phyloP scores from a whole-genome alignment of 2,888 invertebrate genomes.

The Arctia plantaginis region DNA sequence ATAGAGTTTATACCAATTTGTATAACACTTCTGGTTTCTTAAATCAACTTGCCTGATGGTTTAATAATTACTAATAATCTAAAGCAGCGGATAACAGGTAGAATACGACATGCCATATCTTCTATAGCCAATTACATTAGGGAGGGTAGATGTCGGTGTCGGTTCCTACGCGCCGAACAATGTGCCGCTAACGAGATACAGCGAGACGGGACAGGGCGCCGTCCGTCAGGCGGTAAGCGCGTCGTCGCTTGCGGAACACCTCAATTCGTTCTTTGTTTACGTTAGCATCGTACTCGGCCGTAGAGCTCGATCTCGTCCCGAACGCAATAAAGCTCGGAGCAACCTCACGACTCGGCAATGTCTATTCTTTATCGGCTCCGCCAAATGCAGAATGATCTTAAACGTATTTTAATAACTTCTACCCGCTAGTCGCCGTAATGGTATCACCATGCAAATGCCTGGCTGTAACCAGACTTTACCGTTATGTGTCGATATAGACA shows the following conservation, averaged over 20 bases:
- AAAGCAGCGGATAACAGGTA: slow-evolving; percentile 33
- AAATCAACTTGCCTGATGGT: slow-evolving; percentile 5
- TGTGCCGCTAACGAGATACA: slow-evolving; percentile 73
- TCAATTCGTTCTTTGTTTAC: slow-evolving; percentile 79
- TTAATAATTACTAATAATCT: slow-evolving; percentile 10
- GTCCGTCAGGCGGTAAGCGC: slow-evolving; percentile 60
- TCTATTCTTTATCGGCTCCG: slow-evolving; percentile 78
- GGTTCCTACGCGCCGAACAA: slow-evolving; percentile 64
- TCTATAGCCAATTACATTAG: slow-evolving; percentile 52
- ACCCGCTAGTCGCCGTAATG: slow-evolving; percentile 78
- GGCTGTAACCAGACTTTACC: slow-evolving; percentile 72
- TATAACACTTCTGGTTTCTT: slow-evolving; percentile 8
- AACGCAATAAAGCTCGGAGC: slow-evolving; percentile 82
- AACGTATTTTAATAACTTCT: slow-evolving; percentile 84
- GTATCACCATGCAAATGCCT: slow-evolving; percentile 82
- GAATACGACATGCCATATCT: slow-evolving; percentile 46
- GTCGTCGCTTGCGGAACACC: slow-evolving; percentile 67
- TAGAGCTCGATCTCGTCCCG: slow-evolving; percentile 74
- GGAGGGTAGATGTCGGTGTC: slow-evolving; percentile 51
- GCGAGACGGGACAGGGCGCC: slow-evolving; percentile 47
- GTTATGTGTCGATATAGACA: slow-evolving; percentile 77
- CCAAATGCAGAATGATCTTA: slow-evolving; percentile 79
- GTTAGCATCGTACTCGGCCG: slow-evolving; percentile 69
- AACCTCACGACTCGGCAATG: slow-evolving; percentile 80
- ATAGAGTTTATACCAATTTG: slow-evolving; percentile 20